A percentile compares a stretch with the other conserved stretches of the same genome.
phyloP scores from a whole-genome alignment of 1,140 invertebrate species.

The Maniola jurtina region DNA sequence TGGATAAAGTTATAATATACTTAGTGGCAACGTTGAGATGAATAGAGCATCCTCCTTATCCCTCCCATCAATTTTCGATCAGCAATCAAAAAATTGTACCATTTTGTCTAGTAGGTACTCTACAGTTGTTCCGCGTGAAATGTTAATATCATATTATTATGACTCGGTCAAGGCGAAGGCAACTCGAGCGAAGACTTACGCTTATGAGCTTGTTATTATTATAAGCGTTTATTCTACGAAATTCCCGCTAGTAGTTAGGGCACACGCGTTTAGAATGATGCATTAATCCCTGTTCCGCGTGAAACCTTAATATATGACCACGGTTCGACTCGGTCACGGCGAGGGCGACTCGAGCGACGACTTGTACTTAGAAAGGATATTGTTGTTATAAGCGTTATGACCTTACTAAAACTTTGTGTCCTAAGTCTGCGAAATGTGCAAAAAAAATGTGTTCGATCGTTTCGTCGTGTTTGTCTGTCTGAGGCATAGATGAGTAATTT shows the following conservation, averaged over 20 bases:
- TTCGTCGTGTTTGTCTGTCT: no score
- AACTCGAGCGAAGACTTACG: conserved; percentile 22
- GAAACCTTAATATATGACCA: conserved; percentile 57
- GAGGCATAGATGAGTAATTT: no score
- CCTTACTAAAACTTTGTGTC: neutral
- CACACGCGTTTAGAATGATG: conserved; percentile 42
- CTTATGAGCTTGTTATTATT: conserved; percentile 2
- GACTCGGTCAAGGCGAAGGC: conserved; percentile 35
- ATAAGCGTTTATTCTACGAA: neutral
- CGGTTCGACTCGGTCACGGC: conserved; percentile 44
- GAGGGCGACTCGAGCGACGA: conserved; percentile 8
- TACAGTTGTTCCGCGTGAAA: conserved; percentile 45
- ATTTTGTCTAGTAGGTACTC: no score
- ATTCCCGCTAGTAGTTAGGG: conserved; percentile 16
- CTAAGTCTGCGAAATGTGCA: neutral
- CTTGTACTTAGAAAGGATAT: conserved; percentile 25
- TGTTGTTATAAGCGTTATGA: conserved; percentile 10
- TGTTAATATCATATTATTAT: conserved; percentile 37
- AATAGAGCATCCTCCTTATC: no score
- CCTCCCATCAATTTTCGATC: no score
- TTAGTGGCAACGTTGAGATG: no score
- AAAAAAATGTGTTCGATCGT: neutral
- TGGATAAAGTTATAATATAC: no score
- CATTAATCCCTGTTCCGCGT: conserved; percentile 58
- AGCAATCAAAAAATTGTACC: no score